Conservation (phyloP, 2,113 vertebrate species). For the Podarcis muralis region DNA sequence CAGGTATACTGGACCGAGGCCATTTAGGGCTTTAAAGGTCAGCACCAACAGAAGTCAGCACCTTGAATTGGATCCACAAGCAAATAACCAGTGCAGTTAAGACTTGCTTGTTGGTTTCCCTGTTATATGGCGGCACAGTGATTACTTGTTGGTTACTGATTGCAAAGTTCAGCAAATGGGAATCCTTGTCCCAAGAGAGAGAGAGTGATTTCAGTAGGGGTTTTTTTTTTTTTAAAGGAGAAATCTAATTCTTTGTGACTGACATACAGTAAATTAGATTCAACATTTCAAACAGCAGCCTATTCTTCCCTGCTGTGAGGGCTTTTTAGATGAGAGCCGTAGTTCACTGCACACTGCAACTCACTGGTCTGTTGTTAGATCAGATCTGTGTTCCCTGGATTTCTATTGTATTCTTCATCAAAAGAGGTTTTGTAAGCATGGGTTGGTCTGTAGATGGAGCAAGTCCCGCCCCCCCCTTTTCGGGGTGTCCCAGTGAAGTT, state of each 20-base stretch:
- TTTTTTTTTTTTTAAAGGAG: not conserved
- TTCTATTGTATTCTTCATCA: not conserved
- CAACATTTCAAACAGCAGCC: not conserved
- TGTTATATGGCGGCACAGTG: not conserved
- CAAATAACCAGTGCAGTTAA: too few species aligned
- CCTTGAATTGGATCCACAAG: too few species aligned
- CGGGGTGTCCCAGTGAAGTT: not conserved
- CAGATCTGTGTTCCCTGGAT: not conserved
- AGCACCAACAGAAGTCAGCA: too few species aligned
- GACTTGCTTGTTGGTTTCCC: not conserved
- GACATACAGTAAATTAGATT: not conserved
- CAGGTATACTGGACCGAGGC: too few species aligned
- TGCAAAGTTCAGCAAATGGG: not conserved
- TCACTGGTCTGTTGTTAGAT: too few species aligned
- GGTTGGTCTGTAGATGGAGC: not conserved
- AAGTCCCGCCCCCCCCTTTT: accelerated
- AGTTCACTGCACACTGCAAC: too few species aligned
- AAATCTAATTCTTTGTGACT: not conserved
- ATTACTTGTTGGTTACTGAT: not conserved
- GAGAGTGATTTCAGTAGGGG: not conserved
- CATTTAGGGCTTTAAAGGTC: too few species aligned
- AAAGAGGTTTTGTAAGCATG: not conserved
- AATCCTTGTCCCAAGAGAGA: not conserved
- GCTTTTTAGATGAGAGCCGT: not conserved
- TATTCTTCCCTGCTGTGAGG: not conserved